Evolutionary conservation across 2,797 vertebrate species (phyloP), one percentile per base, ranked within the genome.

Genomic region (Hippocampus kuda): DNA sequence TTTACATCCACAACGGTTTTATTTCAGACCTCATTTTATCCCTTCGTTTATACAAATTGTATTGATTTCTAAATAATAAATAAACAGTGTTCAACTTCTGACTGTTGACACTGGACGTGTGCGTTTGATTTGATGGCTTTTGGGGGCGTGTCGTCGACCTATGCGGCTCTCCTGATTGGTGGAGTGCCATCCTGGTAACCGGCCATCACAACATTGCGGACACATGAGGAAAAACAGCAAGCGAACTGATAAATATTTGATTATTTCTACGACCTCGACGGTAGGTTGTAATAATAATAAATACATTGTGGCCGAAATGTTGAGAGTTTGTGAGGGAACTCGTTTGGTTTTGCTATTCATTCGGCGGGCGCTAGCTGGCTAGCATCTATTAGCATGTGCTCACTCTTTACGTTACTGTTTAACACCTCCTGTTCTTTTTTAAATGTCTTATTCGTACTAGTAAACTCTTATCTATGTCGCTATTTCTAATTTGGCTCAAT

Each of bases 41-140:
- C 75, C 77, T 87, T 90, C 26, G 59, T 60, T 88, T 90, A 90
- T 90, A 91, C 88, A 89, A 69, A 89, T 89, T 90, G 89, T 90
- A 89, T 87, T 90, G 86, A 86, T 93, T 93, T 92, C 88, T 91
- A 91, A 90, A 85, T 78, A 91, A 92, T 91, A 90, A 92, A 88
- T 91, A 91, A 92, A 88, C 89, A 86, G 87, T 86, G 89, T 91
- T 91, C 83, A 86, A 84, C 83, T 87, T 88, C 88, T 84, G 75
- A 80, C 77, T 80, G 81, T 81, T 82, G 76, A 80, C 72, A 68
- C 70, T 70, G n/a, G 62, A 81, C 67, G 66, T 63, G 26, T 72
- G 49, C 65, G 38, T 27, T 12, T 53, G 8, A n/a, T 13, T 38
- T n/a, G 26, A 24, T 10, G n/a, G 46, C 4, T 66, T 49, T 51